These are phyloP conservation scores for Tetanocera ferruginea DNA, from an alignment of 2,888 invertebrate species.

Conservation along the genomic window DNA sequence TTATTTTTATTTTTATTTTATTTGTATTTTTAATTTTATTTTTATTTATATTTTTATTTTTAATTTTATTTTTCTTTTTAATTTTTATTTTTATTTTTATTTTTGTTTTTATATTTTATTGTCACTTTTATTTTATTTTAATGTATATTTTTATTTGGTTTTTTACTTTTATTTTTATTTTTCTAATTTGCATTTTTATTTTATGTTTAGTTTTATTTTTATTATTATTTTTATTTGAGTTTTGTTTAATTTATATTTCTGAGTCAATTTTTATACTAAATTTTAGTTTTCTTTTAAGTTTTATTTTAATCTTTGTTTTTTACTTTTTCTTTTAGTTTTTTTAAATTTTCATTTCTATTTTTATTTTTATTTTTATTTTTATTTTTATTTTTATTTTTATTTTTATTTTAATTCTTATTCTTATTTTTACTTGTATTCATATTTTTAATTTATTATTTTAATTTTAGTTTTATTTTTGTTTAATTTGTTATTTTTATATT, in stretches of 20 bases:
- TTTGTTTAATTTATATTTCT: not conserved
- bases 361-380: not conserved
- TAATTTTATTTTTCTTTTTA: not conserved
- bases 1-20: not conserved
- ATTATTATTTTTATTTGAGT: not conserved
- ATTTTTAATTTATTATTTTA: too few species aligned
- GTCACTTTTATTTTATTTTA: not conserved
- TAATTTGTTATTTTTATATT: too few species aligned
- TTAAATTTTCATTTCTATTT: not conserved
- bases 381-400: not conserved
- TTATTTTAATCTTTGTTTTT: not conserved
- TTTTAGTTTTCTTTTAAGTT: too few species aligned
- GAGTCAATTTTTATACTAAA: not conserved
- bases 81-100: conserved; percentile 8
- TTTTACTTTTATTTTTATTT: not conserved
- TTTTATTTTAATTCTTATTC: too few species aligned
- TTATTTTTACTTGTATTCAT: too few species aligned
- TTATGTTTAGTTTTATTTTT: not conserved
- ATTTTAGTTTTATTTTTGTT: too few species aligned
- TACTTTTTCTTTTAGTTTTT: not conserved
- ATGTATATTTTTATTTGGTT: not conserved
- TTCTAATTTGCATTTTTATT: not conserved
- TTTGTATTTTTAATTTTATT: not conserved
- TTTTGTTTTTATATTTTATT: not conserved
- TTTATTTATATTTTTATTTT: not conserved